phyloP scores from a whole-genome alignment of 2,888 invertebrate genomes.

The Amiota minor region DNA sequence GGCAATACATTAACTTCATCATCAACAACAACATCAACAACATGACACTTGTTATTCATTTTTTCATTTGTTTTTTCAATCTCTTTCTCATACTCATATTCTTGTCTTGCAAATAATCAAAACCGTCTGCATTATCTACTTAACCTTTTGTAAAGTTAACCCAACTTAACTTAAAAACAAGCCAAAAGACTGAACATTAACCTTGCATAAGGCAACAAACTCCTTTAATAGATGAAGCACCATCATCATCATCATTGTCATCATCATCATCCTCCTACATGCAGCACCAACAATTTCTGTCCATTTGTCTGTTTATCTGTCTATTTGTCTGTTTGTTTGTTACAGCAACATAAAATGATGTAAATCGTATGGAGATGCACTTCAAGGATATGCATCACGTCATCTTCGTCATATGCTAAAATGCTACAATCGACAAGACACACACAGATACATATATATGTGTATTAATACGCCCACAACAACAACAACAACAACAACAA shows the following conservation, averaged over 20 bases:
- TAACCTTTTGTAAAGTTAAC: conserved; percentile 29
- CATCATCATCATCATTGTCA: too few species aligned
- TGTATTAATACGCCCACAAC: conserved; percentile 59
- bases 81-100: conserved; percentile 38
- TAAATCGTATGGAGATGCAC: not conserved
- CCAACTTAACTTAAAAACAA: conserved; percentile 31
- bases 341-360: conserved; percentile 43
- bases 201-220: conserved; percentile 42
- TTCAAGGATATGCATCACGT: not conserved
- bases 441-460: conserved; percentile 35
- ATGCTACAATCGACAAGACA: too few species aligned
- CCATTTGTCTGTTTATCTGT: conserved; percentile 12
- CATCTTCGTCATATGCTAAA: too few species aligned
- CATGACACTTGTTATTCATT: conserved; percentile 30
- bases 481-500: conserved; percentile 1
- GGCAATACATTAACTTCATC: conserved; percentile 40
- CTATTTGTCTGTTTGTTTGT: conserved; percentile 31
- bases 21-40: conserved; percentile 34
- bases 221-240: conserved; percentile 32
- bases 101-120: conserved; percentile 24
- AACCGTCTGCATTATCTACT: conserved; percentile 23
- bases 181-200: conserved; percentile 36
- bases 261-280: conserved; percentile 23
- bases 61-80: conserved; percentile 51
- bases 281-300: conserved; percentile 11